These are phyloP conservation scores for Sebastes fasciatus DNA, from an alignment of 2,113 vertebrate species.

Conservation along the genomic window DNA sequence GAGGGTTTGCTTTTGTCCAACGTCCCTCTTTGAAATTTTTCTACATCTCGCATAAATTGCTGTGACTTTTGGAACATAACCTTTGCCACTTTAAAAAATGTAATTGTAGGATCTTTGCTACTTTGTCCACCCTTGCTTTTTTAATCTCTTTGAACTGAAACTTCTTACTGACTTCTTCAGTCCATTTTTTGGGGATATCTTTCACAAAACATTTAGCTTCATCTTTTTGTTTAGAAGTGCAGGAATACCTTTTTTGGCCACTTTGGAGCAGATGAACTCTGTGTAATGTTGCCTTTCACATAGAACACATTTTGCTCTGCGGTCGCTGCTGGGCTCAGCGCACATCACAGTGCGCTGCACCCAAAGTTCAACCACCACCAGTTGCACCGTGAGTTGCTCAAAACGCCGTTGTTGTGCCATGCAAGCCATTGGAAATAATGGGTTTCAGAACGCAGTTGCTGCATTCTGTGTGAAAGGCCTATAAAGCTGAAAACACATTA, in stretches of 20 bases:
- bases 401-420: no score
- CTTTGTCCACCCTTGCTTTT: not conserved
- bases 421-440: no score
- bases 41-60: not conserved
- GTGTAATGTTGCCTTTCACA: no score
- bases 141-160: not conserved
- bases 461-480: no score
- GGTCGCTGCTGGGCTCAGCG: no score
- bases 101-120: not conserved
- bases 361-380: no score
- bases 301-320: no score
- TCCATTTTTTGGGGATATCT: not conserved
- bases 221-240: not conserved
- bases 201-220: not conserved
- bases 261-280: no score
- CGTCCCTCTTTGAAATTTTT: not conserved
- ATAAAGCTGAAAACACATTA: no score
- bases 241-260: not conserved
- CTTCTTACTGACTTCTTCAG: not conserved
- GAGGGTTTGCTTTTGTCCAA: not conserved
- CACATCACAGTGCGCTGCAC: no score
- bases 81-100: not conserved
- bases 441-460: no score
- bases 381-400: no score
- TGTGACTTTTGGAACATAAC: not conserved